phyloP scores from a whole-genome alignment of 1,140 invertebrate species.

The Meloidogyne floridensis region DNA sequence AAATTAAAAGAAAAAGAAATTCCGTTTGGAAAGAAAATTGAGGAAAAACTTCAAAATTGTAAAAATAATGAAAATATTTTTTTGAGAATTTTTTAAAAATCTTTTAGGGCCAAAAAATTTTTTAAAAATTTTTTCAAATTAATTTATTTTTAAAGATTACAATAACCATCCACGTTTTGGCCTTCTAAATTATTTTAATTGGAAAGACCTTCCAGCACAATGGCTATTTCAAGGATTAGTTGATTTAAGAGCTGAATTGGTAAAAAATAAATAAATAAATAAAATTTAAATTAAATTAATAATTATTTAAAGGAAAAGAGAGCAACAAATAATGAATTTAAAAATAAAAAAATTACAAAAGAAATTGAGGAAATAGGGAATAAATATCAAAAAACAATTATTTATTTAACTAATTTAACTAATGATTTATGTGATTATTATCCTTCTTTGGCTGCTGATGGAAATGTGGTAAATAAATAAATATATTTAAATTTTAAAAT shows the following conservation, averaged over 20 bases:
- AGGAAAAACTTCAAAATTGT: constrained; percentile 2
- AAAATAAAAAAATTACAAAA: not conserved
- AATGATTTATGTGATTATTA: constrained; percentile 19
- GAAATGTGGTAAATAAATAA: not conserved
- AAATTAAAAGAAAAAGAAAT: not conserved
- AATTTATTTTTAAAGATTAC: not conserved
- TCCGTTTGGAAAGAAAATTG: not conserved
- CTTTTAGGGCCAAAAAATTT: too few relatives aligned
- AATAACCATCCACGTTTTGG: not conserved
- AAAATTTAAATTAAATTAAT: too few relatives aligned
- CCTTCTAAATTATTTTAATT: constrained; percentile 2
- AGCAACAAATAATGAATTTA: not conserved
- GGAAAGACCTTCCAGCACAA: not conserved
- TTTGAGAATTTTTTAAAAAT: too few relatives aligned
- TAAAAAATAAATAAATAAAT: not conserved
- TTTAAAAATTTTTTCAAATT: not conserved
- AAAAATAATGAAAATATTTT: too few relatives aligned
- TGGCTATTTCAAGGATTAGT: not conserved
- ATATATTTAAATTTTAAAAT: not conserved
- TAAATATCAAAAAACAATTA: not conserved
- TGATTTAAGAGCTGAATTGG: not conserved
- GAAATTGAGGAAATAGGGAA: constrained; percentile 2
- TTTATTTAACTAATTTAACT: constrained; percentile 7
- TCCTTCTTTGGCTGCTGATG: not conserved
- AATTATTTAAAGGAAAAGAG: not conserved